Evolutionary conservation across 2,888 invertebrate species (phyloP).

Genomic region (Cephalotes varians): DNA sequence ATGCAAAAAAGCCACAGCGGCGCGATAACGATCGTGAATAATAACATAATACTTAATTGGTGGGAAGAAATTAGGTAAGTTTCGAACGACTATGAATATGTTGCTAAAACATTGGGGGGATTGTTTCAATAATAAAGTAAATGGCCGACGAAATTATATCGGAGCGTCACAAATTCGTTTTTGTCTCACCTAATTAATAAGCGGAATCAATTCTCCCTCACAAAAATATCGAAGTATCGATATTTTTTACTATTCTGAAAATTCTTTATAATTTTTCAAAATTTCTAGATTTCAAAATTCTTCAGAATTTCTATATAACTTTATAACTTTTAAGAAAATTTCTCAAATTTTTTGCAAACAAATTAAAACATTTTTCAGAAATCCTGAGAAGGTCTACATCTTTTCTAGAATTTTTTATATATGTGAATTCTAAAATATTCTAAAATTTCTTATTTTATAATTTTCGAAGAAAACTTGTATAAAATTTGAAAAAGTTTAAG

Average conservation of each 20-base stretch:
- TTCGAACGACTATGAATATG: not conserved
- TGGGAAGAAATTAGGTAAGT: slow-evolving; percentile 9
- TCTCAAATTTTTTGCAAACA: too few species aligned
- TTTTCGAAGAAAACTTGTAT: too few species aligned
- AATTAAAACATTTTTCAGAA: too few species aligned
- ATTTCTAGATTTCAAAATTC: too few species aligned
- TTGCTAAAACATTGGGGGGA: not conserved
- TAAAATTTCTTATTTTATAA: too few species aligned
- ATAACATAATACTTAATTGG: slow-evolving; percentile 14
- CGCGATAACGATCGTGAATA: slow-evolving; percentile 1
- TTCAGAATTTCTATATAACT: too few species aligned
- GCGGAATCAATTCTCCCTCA: not conserved
- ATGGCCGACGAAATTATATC: not conserved
- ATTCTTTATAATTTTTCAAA: not conserved
- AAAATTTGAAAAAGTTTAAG: not conserved
- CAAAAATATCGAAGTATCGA: not conserved
- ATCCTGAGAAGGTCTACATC: too few species aligned
- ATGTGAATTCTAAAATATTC: too few species aligned
- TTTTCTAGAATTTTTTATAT: too few species aligned
- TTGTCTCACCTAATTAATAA: not conserved
- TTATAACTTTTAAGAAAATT: too few species aligned
- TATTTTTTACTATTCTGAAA: not conserved
- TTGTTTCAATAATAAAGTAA: not conserved
- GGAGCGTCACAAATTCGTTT: not conserved
- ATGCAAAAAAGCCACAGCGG: not conserved